A percentile compares a stretch with the other conserved stretches of the same genome.
These are phyloP conservation scores for Rattus norvegicus DNA, from an alignment of 2,113 vertebrate species.

Conservation along the genomic window DNA sequence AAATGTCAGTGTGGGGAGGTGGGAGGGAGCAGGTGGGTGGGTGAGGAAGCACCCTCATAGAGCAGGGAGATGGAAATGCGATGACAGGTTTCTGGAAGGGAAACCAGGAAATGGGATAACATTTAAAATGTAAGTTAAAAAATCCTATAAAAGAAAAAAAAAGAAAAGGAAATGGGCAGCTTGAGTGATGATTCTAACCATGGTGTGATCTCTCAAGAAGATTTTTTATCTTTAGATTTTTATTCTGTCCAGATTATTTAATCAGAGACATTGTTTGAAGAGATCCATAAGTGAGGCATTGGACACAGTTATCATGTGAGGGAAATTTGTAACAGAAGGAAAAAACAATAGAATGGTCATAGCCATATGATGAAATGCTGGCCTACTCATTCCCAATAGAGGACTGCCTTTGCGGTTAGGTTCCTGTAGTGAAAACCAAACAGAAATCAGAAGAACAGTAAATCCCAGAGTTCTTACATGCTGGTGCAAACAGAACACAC, in stretches of 20 bases:
- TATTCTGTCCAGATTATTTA: neutral
- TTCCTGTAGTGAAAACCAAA: neutral
- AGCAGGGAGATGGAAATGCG: too few species aligned
- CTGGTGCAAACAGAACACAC: fast-evolving
- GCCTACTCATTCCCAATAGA: neutral
- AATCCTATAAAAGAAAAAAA: too few species aligned
- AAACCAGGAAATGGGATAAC: too few species aligned
- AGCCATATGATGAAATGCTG: neutral
- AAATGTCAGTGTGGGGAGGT: too few species aligned
- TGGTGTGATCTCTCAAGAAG: neutral
- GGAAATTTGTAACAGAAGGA: neutral
- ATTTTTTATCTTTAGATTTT: neutral
- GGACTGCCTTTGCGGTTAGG: neutral
- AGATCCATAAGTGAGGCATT: neutral
- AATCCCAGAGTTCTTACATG: neutral
- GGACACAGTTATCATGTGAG: neutral
- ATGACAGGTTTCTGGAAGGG: too few species aligned
- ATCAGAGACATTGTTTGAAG: neutral
- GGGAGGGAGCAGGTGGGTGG: too few species aligned
- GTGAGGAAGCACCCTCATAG: too few species aligned
- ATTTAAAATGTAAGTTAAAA: too few species aligned
- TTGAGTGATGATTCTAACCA: neutral
- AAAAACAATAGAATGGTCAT: neutral
- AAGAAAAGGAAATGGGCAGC: neutral
- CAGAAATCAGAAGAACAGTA: neutral